phyloP scores from a whole-genome alignment of 1,140 invertebrate species.

The Rhopalosiphum padi region DNA sequence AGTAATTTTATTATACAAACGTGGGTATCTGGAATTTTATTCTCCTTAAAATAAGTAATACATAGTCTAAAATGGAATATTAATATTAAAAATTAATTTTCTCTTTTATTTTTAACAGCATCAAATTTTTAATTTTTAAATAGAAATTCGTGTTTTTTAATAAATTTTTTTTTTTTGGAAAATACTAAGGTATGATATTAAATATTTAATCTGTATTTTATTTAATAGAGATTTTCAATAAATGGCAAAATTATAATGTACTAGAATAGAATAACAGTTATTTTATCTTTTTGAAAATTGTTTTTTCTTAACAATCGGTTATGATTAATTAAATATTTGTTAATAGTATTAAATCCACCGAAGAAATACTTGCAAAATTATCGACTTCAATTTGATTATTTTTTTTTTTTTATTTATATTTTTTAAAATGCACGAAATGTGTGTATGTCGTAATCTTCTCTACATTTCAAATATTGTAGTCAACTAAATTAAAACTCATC shows the following conservation, averaged over 20 bases:
- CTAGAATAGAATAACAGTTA: too few relatives aligned
- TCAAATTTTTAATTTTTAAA: neutral
- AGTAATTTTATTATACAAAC: neutral
- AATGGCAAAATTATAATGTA: too few relatives aligned
- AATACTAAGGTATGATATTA: too few relatives aligned
- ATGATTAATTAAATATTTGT: neutral
- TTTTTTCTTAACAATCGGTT: neutral
- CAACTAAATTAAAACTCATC: neutral
- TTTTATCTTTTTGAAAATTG: too few relatives aligned
- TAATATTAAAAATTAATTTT: neutral
- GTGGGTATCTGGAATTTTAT: neutral
- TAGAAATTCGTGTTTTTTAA: neutral
- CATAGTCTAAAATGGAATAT: neutral
- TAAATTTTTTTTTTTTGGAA: neutral
- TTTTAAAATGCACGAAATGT: too few relatives aligned
- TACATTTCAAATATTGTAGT: neutral
- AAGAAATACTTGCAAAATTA: neutral
- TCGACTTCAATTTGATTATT: neutral
- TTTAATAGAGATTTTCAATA: too few relatives aligned
- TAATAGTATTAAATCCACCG: neutral
- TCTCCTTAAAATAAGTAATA: neutral
- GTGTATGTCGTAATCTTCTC: neutral
- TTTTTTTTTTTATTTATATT: neutral
- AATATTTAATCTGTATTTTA: too few relatives aligned
- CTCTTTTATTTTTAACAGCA: neutral